These are phyloP conservation scores for Bombus waltoni DNA, from an alignment of 1,140 invertebrate genomes.

Conservation along the genomic window DNA sequence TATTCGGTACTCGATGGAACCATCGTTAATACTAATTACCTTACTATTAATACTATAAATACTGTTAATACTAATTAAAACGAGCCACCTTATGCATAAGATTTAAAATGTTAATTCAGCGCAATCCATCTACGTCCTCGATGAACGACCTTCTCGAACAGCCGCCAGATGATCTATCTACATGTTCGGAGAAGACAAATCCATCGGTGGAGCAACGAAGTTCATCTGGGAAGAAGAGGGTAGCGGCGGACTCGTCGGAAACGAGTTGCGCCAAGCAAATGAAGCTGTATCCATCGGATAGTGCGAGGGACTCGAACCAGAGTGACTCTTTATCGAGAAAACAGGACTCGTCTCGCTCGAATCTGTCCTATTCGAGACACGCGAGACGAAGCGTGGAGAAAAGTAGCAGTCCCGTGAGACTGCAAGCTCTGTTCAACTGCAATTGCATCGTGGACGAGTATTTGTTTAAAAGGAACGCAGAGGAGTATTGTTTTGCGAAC, in stretches of 20 bases:
- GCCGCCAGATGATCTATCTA: neutral
- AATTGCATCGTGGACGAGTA: neutral
- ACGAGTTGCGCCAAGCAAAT: neutral
- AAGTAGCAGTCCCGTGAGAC: neutral
- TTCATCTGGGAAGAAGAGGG: neutral
- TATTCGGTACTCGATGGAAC: too few relatives aligned
- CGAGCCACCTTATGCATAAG: neutral
- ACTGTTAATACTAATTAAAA: too few relatives aligned
- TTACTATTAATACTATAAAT: too few relatives aligned
- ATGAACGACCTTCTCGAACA: neutral
- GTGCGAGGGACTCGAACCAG: neutral
- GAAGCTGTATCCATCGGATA: neutral
- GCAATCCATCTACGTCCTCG: neutral
- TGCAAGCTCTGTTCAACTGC: slow-evolving; percentile 17
- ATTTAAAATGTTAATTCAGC: neutral
- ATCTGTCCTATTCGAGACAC: too few relatives aligned
- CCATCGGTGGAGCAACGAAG: neutral
- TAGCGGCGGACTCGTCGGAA: neutral
- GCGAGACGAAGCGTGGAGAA: neutral
- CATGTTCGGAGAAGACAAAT: neutral
- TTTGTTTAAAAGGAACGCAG: neutral
- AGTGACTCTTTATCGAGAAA: neutral
- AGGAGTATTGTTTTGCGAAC: neutral
- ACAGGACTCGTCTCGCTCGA: neutral
- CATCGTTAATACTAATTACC: too few relatives aligned